Evolutionary conservation across 2,888 invertebrate species (phyloP), one percentile per base, ranked within the genome.

Genomic region (Drosophila quinaria): DNA sequence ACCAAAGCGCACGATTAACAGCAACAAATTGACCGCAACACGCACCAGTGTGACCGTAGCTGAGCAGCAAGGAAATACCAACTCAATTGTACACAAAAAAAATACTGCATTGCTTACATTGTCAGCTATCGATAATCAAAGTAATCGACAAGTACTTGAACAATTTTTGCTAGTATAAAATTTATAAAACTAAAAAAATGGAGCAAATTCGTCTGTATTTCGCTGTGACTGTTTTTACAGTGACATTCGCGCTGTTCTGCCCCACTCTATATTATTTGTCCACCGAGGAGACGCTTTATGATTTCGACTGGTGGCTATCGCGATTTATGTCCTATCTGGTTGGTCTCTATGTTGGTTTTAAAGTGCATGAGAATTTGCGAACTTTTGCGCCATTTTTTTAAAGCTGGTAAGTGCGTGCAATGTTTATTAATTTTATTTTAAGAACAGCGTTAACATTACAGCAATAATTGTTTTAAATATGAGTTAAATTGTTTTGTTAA

Each of bases 21-120:
- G 75, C 70, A 62, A 69, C 79, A 65, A 78, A 74, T 69, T 69
- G 56, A 78, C 33, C 51, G 46, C 10, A 19, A 25, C 2, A 2
- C 1, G 8, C 29, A 13, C 19, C 46, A 50, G 47, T 68, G 74
- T 68, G 74, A 50, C 78, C 74, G 37, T 59, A 3, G 37, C 39
- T 4, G 4, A 9, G 0, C 8, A 35, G 5, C n/a, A 9, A 13
- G 1, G 17, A 41, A 66, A n/a, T 56, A 52, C 47, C 72, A 58
- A 2, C 2, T 29, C 1, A 2, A 1, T 11, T 42, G 25, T n/a
- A 4, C 3, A 11, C 17, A 13, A 33, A n/a, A 13, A 56, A 74
- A 74, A 69, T 56, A 59, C 58, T 49, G 29, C 35, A 19, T 2
- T 10, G 25, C 17, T 29, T 6, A n/a, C 13, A 17, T 17, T 41